phyloP scores from a whole-genome alignment of 2,797 vertebrate species.

The Cottoperca gobio region DNA sequence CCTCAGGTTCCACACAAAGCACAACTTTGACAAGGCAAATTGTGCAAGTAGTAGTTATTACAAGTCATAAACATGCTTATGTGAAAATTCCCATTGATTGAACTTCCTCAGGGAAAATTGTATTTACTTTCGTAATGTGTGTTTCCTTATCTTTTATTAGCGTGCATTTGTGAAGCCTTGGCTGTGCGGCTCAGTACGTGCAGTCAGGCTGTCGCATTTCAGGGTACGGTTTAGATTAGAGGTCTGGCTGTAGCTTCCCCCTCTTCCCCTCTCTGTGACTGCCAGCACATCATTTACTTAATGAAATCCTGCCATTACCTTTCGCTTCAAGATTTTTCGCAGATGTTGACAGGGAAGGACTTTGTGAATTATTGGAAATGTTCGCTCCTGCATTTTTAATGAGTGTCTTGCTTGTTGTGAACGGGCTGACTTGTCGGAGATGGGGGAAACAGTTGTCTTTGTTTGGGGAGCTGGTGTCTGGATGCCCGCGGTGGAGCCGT shows the following conservation, averaged over 20 bases:
- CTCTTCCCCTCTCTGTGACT: conserved; percentile 92
- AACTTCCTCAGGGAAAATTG: conserved; percentile 65
- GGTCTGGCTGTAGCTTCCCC: conserved; percentile 92
- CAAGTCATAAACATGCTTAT: conserved; percentile 48
- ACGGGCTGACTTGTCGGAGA: conserved; percentile 63
- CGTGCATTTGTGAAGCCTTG: conserved; percentile 66
- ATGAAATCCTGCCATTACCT: conserved; percentile 98
- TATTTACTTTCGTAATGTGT: conserved; percentile 67
- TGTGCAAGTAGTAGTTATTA: conserved; percentile 44
- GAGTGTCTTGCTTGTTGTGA: conserved; percentile 77
- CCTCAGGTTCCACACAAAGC: conserved; percentile 19
- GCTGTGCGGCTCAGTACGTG: conserved; percentile 63
- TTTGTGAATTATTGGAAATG: conserved; percentile 92
- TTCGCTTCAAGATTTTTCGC: conserved; percentile 93
- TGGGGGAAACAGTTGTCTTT: conserved; percentile 69
- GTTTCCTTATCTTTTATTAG: conserved; percentile 71
- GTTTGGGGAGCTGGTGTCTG: conserved; percentile 78
- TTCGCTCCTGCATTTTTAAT: conserved; percentile 88
- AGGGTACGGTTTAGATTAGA: conserved; percentile 98
- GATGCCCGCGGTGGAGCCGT: conserved; percentile 70
- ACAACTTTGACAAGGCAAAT: conserved; percentile 23
- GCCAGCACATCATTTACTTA: conserved; percentile 99
- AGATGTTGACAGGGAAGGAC: conserved; percentile 93
- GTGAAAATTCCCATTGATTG: conserved; percentile 61
- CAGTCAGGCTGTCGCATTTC: conserved; percentile 91